phyloP scores from a whole-genome alignment of 1,140 invertebrate genomes.

The Drosophila cardini region DNA sequence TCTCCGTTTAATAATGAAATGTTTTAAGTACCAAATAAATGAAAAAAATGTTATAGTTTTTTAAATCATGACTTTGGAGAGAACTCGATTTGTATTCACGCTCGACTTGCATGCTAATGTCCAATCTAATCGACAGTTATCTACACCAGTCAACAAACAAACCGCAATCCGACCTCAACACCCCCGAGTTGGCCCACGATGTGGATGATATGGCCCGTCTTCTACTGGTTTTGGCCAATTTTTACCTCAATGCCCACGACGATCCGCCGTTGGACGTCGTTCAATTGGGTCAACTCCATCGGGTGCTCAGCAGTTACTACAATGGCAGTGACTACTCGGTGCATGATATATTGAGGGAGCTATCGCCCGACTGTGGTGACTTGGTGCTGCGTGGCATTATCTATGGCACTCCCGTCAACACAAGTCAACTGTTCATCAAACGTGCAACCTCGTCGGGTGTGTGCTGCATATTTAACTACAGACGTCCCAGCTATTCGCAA shows the following conservation, averaged over 20 bases:
- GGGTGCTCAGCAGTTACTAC: slow-evolving; percentile 64
- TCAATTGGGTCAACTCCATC: slow-evolving; percentile 60
- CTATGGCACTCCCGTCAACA: slow-evolving; percentile 65
- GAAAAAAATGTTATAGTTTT: neutral
- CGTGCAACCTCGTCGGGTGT: slow-evolving; percentile 71
- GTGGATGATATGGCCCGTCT: slow-evolving; percentile 59
- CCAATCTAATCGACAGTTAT: slow-evolving; percentile 53
- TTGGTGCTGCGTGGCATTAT: slow-evolving; percentile 68
- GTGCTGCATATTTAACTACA: slow-evolving; percentile 82
- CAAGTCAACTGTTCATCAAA: slow-evolving; percentile 64
- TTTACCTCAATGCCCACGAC: slow-evolving; percentile 65
- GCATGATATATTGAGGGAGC: slow-evolving; percentile 63
- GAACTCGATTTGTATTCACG: slow-evolving; percentile 65
- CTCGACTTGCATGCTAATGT: slow-evolving; percentile 84
- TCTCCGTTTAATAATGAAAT: too few relatives aligned
- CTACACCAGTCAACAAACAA: slow-evolving; percentile 52
- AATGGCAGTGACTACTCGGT: slow-evolving; percentile 64
- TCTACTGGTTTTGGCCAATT: slow-evolving; percentile 64
- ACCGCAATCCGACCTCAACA: slow-evolving; percentile 13
- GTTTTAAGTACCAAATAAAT: neutral
- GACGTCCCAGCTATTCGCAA: slow-evolving; percentile 57
- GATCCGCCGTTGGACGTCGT: slow-evolving; percentile 40
- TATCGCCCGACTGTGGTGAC: slow-evolving; percentile 74
- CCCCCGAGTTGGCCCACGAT: slow-evolving; percentile 43
- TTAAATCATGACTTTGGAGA: neutral